Conservation (phyloP, 2,888 invertebrate species). For the Polydrusus pterygomalis region DNA sequence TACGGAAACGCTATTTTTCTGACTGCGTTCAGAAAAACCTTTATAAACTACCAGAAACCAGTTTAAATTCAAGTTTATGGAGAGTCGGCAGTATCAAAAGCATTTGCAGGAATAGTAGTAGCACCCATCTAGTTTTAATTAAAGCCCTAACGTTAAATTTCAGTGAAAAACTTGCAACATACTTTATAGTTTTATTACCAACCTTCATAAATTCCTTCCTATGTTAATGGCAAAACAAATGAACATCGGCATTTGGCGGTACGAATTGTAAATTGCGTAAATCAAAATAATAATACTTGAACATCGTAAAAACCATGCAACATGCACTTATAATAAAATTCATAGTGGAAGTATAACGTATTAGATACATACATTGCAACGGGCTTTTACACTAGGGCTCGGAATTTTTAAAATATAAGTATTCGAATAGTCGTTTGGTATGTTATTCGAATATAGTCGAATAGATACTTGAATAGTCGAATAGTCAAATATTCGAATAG, state of each 20-base stretch:
- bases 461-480: no score
- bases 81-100: neutral
- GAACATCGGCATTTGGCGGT: neutral
- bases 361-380: neutral
- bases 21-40: no score
- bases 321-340: conserved; percentile 34
- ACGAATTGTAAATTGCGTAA: conserved; percentile 27
- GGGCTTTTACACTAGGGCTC: no score
- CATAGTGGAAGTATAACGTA: neutral
- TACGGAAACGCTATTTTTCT: no score
- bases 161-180: neutral
- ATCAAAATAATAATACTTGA: conserved; percentile 38
- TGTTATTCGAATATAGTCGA: no score
- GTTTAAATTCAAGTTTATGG: neutral
- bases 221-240: conserved; percentile 12
- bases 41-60: neutral
- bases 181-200: neutral
- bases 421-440: no score
- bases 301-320: conserved; percentile 31
- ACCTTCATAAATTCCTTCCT: conserved; percentile 4
- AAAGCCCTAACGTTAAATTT: neutral
- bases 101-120: neutral
- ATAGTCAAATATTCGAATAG: no score
- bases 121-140: conserved; percentile 8
- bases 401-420: no score